Conservation (phyloP, 2,797 vertebrate genomes). For the Coendou prehensilis region DNA sequence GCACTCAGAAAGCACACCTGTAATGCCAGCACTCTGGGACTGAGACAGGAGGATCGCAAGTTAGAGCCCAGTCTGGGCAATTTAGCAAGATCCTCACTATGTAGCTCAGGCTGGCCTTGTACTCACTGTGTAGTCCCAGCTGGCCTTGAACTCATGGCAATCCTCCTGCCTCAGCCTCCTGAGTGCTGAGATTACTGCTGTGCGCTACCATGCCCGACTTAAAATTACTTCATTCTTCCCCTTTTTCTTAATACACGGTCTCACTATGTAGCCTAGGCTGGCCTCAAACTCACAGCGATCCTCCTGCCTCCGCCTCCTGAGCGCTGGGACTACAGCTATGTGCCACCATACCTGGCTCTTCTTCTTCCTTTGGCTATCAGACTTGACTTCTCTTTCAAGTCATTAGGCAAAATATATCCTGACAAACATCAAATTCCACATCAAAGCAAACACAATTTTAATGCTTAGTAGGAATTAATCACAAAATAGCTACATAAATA, state of each 20-base stretch:
- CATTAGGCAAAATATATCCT: slow-evolving; percentile 13
- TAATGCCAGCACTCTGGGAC: neutral
- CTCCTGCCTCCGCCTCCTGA: neutral
- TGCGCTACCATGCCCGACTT: neutral
- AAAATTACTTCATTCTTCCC: no score
- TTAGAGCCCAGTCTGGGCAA: neutral
- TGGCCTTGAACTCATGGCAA: neutral
- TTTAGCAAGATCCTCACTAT: neutral
- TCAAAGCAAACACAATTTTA: slow-evolving; percentile 29
- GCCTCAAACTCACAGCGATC: neutral
- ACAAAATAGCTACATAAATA: slow-evolving; percentile 28
- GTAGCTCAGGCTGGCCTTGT: neutral
- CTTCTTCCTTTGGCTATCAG: slow-evolving; percentile 56
- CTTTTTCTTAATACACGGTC: no score
- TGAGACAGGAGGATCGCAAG: neutral
- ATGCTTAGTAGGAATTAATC: slow-evolving; percentile 50
- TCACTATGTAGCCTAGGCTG: neutral
- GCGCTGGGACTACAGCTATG: neutral
- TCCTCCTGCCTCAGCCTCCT: neutral
- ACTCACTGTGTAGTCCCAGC: neutral
- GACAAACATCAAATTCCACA: slow-evolving; percentile 1
- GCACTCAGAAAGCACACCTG: neutral
- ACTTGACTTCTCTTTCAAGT: slow-evolving; percentile 18
- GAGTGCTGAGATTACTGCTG: neutral
- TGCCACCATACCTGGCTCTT: neutral